These are phyloP conservation scores for Linyphia triangularis DNA, from an alignment of 2,888 invertebrate species.

Conservation along the genomic window DNA sequence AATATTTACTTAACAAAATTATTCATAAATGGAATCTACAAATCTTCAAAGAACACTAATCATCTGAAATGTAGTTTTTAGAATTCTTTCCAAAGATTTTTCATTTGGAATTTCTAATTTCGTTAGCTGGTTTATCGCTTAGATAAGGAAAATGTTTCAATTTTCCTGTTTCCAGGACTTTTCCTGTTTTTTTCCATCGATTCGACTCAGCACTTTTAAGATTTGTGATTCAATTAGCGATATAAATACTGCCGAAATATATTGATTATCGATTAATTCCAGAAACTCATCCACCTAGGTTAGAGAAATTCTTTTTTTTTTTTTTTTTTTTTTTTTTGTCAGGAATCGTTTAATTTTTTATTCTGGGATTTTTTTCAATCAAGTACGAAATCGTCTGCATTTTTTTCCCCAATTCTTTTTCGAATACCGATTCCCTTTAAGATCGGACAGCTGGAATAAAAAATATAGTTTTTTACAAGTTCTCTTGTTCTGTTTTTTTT, in stretches of 20 bases:
- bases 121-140: background rate
- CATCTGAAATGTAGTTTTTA: background rate
- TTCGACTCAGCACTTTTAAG: constrained; percentile 25
- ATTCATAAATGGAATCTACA: too few species aligned
- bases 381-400: background rate
- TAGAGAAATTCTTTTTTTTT: background rate
- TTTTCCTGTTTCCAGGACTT: background rate
- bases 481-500: constrained; percentile 10
- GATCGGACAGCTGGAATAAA: background rate
- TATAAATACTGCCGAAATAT: constrained; percentile 43
- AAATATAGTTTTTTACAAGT: background rate
- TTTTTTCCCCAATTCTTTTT: background rate
- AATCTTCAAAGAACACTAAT: background rate
- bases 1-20: too few species aligned
- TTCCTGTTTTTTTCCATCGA: constrained; percentile 2
- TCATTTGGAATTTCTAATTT: background rate
- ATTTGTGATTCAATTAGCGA: constrained; percentile 68
- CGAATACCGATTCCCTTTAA: constrained; percentile 13
- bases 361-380: constrained; percentile 1
- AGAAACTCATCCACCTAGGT: constrained; percentile 31
- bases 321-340: constrained; percentile 8
- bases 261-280: constrained; percentile 68
- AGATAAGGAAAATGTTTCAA: background rate
- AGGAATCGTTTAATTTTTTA: constrained; percentile 1
- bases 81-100: background rate